These are phyloP conservation scores for Amblyraja radiata DNA, from an alignment of 2,797 vertebrate species.

Conservation along the genomic window DNA sequence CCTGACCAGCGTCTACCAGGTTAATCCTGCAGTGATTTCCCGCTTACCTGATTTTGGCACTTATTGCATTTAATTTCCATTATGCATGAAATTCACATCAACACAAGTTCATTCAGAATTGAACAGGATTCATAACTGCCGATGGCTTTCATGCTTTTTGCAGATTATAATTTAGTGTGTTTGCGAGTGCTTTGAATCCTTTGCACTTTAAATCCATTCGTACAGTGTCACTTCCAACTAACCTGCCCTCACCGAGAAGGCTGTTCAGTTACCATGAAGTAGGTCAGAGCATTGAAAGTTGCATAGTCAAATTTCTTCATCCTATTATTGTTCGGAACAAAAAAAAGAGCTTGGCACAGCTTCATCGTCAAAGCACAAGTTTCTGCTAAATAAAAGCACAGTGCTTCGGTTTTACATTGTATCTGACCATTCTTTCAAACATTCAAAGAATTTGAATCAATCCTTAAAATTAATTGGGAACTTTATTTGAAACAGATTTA, in stretches of 20 bases:
- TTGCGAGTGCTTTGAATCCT: background rate
- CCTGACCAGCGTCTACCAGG: no score
- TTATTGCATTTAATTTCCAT: no score
- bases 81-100: no score
- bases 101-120: no score
- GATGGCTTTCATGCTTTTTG: background rate
- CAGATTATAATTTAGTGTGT: background rate
- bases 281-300: background rate
- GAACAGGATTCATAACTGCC: background rate
- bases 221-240: background rate
- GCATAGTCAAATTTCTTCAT: background rate
- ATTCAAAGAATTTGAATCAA: background rate
- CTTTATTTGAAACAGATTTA: background rate
- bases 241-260: background rate
- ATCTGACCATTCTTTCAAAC: background rate
- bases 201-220: background rate
- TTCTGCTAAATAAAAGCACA: background rate
- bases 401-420: background rate
- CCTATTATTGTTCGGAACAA: background rate
- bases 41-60: no score
- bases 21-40: no score
- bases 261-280: background rate
- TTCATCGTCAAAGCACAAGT: background rate
- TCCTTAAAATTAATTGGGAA: background rate
- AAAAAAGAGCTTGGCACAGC: background rate